Evolutionary conservation across 1,140 invertebrate species (phyloP).

Genomic region (Polypedilum pembai): DNA sequence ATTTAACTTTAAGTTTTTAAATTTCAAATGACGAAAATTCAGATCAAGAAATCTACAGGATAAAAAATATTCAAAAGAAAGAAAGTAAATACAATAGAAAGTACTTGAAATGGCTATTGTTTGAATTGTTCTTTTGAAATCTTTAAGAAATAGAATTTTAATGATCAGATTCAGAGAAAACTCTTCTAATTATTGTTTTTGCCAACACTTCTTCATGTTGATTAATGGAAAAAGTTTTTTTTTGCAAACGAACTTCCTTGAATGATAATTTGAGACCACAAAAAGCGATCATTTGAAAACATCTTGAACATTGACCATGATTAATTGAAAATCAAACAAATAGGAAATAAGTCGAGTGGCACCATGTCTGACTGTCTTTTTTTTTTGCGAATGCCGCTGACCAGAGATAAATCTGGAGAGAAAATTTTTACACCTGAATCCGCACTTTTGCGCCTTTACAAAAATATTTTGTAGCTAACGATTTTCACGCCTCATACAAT

Average conservation of each 20-base stretch:
- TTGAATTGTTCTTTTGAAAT: too few relatives aligned
- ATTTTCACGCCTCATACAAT: constrained; percentile 7
- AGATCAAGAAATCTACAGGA: too few relatives aligned
- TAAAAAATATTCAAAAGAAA: too few relatives aligned
- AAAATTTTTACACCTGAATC: background rate
- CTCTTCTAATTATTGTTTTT: too few relatives aligned
- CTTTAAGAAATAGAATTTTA: too few relatives aligned
- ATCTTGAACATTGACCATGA: background rate
- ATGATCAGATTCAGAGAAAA: too few relatives aligned
- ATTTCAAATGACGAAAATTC: too few relatives aligned
- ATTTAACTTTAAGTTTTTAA: too few relatives aligned
- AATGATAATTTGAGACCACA: constrained; percentile 6
- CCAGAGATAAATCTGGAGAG: background rate
- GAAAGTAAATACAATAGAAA: too few relatives aligned
- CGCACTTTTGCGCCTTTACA: background rate
- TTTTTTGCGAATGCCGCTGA: background rate
- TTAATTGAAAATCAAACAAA: constrained; percentile 25
- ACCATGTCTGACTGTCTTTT: background rate
- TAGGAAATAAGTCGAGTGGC: background rate
- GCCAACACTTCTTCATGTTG: background rate
- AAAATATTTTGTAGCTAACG: background rate
- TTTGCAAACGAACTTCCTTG: background rate
- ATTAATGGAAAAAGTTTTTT: background rate
- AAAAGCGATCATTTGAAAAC: background rate
- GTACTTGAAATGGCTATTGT: too few relatives aligned